Percentiles rank a stretch among this genome's conserved stretches.
Evolutionary conservation across 1,140 invertebrate genomes (phyloP).

Genomic region (Leptonema lineaticorne): DNA sequence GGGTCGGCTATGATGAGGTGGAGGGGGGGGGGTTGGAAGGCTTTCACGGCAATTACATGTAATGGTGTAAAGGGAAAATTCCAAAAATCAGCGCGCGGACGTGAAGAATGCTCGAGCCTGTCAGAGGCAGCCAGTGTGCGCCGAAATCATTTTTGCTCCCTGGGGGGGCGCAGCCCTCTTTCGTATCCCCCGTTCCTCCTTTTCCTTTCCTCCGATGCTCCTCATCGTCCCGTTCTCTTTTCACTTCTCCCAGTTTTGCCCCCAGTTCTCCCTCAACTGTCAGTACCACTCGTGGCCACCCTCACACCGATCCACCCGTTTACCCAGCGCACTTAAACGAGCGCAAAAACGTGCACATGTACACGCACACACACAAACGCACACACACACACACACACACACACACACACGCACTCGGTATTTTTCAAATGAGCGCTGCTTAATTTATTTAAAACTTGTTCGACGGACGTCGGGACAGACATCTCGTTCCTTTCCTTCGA

Average conservation of each 20-base stretch:
- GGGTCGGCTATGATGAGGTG: not conserved
- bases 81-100: constrained; percentile 27
- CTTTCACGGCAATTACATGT: constrained; percentile 20
- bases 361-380: too few species aligned
- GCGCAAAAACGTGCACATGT: too few species aligned
- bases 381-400: not conserved
- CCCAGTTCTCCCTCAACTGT: too few species aligned
- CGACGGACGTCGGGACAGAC: too few species aligned
- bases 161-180: not conserved
- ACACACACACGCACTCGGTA: not conserved
- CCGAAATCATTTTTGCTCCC: constrained; percentile 29
- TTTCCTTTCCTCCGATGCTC: not conserved
- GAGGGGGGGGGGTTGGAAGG: not conserved
- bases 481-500: too few species aligned
- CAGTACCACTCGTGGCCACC: too few species aligned
- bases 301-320: too few species aligned
- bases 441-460: constrained; percentile 27
- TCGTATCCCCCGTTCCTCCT: not conserved
- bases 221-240: not conserved
- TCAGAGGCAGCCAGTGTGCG: constrained; percentile 20
- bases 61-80: constrained; percentile 27
- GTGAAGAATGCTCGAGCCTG: constrained; percentile 29
- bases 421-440: constrained; percentile 14
- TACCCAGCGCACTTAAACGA: too few species aligned
- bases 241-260: too few species aligned